phyloP scores from a whole-genome alignment of 1,140 invertebrate species.

The Aphaenogaster rudis region DNA sequence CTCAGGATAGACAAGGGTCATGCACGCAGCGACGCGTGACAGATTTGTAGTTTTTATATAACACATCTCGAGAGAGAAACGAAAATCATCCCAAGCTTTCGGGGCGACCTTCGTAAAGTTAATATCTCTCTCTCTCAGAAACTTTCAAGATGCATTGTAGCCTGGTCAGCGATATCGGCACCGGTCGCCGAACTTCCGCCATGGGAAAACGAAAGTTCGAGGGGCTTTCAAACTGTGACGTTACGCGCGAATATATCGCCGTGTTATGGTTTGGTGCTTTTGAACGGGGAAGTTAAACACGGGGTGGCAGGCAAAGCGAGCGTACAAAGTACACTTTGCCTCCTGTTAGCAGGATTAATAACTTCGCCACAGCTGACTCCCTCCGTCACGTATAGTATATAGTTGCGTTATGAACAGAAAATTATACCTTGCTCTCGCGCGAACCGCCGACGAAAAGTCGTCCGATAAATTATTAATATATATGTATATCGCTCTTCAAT shows the following conservation, averaged over 20 bases:
- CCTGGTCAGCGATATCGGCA: conserved; percentile 32
- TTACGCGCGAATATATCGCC: conserved; percentile 44
- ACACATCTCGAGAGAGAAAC: not conserved
- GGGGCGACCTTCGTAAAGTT: not conserved
- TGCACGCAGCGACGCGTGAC: not conserved
- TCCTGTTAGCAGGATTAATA: conserved; percentile 62
- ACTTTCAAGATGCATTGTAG: not conserved
- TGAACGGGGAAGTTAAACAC: conserved; percentile 63
- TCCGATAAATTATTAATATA: not conserved
- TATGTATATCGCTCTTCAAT: not conserved
- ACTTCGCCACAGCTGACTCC: conserved; percentile 45
- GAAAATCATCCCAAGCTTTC: not conserved
- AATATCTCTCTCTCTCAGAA: not conserved
- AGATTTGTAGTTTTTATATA: not conserved
- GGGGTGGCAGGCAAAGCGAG: conserved; percentile 55
- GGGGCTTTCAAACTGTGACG: conserved; percentile 49
- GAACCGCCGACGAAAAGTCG: not conserved
- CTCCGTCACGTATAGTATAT: conserved; percentile 31
- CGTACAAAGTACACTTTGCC: conserved; percentile 59
- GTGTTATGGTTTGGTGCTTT: conserved; percentile 64
- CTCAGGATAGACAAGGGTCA: conserved; percentile 1
- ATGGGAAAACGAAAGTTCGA: conserved; percentile 57
- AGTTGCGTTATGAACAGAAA: conserved; percentile 47
- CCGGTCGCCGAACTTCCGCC: conserved; percentile 36
- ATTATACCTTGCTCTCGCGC: not conserved